These are phyloP conservation scores for Meriones psammophilus DNA, from an alignment of 2,797 vertebrate genomes.

Conservation along the genomic window DNA sequence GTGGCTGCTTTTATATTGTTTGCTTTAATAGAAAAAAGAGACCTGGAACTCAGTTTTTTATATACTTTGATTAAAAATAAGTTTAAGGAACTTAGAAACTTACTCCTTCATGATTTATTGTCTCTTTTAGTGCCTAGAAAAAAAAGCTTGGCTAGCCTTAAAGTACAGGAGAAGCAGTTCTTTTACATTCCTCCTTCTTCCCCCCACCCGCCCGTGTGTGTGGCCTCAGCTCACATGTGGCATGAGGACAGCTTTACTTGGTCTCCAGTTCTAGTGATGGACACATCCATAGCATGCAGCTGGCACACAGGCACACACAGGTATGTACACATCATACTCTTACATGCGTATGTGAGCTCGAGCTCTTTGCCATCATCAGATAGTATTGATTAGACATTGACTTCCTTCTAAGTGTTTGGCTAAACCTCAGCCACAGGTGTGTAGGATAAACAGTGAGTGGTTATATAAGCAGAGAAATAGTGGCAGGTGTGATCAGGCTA, in stretches of 20 bases:
- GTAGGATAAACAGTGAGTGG: neutral
- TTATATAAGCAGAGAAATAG: neutral
- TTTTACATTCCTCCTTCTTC: too few species aligned
- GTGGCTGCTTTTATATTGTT: slow-evolving; percentile 26
- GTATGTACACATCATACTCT: neutral
- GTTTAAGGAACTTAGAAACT: slow-evolving; percentile 35
- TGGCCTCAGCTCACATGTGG: neutral
- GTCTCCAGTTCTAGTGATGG: neutral
- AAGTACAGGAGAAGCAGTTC: neutral
- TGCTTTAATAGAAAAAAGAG: slow-evolving; percentile 52
- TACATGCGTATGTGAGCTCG: neutral
- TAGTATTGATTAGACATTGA: neutral
- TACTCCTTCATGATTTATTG: slow-evolving; percentile 21
- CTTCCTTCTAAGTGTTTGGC: neutral
- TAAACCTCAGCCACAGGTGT: neutral
- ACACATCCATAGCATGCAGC: neutral
- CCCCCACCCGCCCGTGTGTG: neutral
- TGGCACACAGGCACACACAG: neutral
- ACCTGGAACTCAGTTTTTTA: slow-evolving; percentile 43
- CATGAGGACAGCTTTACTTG: neutral
- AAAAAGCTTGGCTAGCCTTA: slow-evolving; percentile 15
- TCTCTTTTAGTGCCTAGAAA: slow-evolving; percentile 47
- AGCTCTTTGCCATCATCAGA: neutral
- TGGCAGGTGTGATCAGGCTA: slow-evolving; percentile 6
- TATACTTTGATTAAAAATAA: slow-evolving; percentile 60